phyloP scores from a whole-genome alignment of 1,140 invertebrate species.

The Gryllus bimaculatus region DNA sequence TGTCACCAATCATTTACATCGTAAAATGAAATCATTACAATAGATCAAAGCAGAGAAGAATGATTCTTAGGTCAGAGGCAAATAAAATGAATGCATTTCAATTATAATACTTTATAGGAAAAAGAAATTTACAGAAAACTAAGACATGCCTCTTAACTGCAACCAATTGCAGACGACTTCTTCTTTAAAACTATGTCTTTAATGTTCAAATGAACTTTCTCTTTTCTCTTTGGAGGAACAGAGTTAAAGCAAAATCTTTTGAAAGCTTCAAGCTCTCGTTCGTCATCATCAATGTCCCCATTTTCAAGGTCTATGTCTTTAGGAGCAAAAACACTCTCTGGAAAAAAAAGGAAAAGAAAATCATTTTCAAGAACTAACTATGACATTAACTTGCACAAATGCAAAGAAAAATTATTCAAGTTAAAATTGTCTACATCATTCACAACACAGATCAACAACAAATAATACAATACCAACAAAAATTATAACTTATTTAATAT shows the following conservation, averaged over 20 bases:
- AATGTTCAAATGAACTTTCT: conserved; percentile 62
- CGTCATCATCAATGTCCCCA: conserved; percentile 63
- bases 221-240: conserved; percentile 53
- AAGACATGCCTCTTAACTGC: conserved; percentile 23
- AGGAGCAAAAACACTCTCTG: conserved; percentile 67
- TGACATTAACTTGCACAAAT: too few relatives aligned
- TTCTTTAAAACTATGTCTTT: conserved; percentile 63
- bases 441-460: not conserved
- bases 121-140: not conserved
- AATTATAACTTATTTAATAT: too few relatives aligned
- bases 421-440: conserved; percentile 9
- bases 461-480: not conserved
- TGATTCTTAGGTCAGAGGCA: not conserved
- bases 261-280: conserved; percentile 66
- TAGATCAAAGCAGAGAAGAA: not conserved
- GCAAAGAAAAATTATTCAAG: too few relatives aligned
- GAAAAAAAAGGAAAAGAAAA: conserved; percentile 34
- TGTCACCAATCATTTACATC: not conserved
- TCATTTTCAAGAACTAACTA: conserved; percentile 17
- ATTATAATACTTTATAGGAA: not conserved
- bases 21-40: not conserved
- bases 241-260: conserved; percentile 69
- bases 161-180: conserved; percentile 34
- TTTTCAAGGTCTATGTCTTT: conserved; percentile 65
- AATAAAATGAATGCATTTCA: not conserved